phyloP scores from a whole-genome alignment of 1,140 invertebrate species.

The Calosoma granatense region DNA sequence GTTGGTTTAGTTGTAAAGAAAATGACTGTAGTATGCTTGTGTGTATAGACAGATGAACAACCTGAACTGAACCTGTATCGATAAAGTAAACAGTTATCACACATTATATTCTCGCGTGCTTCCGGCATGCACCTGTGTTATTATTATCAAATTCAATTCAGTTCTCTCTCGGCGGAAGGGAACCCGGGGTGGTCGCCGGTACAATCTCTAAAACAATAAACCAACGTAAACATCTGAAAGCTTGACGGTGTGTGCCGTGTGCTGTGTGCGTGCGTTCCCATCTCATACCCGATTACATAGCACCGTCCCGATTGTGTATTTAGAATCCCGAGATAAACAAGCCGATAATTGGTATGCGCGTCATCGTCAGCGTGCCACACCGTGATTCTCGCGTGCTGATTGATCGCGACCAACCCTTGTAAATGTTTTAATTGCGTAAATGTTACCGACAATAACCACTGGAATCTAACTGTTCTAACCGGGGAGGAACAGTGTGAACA shows the following conservation, averaged over 20 bases:
- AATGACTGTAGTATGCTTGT: no score
- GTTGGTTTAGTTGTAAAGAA: no score
- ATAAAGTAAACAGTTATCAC: no score
- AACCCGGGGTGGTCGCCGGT: neutral
- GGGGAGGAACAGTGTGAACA: no score
- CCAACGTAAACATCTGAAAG: slow-evolving; percentile 1
- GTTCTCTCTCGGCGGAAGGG: neutral
- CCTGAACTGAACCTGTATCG: no score
- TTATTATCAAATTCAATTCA: slow-evolving; percentile 5
- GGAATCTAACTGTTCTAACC: no score
- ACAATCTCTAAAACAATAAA: slow-evolving; percentile 6
- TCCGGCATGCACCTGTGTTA: slow-evolving; percentile 2
- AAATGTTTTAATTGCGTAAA: neutral
- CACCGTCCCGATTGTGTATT: neutral
- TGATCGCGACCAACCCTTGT: no score
- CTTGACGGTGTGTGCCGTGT: neutral
- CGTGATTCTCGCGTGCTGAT: neutral
- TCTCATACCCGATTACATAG: neutral
- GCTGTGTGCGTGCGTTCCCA: neutral
- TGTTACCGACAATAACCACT: no score
- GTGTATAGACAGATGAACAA: no score
- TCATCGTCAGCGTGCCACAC: neutral
- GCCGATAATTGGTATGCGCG: neutral
- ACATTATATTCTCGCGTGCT: no score
- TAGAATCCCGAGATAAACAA: neutral